Evolutionary conservation across 2,113 vertebrate species (phyloP).

Genomic region (Hypocryptadius cinnamomeus): DNA sequence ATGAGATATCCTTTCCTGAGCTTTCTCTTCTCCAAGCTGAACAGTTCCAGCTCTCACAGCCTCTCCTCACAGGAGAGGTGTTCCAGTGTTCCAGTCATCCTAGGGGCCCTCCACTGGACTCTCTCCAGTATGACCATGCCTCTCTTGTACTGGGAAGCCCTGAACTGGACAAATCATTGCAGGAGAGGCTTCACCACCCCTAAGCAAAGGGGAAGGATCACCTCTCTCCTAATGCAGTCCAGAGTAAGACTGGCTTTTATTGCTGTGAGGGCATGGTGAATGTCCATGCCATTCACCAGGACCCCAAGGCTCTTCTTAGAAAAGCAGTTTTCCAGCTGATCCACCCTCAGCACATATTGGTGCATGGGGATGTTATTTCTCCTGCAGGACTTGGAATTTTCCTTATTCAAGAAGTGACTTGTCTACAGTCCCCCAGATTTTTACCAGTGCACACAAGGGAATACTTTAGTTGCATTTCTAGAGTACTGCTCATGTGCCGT

Average conservation of each 20-base stretch:
- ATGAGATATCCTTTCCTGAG: neutral
- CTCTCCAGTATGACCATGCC: neutral
- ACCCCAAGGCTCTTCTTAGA: neutral
- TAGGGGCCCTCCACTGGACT: neutral
- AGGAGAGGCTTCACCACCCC: neutral
- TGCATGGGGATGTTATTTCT: neutral
- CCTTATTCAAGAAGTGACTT: neutral
- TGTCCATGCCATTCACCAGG: neutral
- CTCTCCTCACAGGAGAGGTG: neutral
- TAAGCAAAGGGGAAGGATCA: neutral
- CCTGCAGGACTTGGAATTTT: neutral
- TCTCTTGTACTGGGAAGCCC: neutral
- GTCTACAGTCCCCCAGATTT: neutral
- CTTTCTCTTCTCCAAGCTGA: neutral
- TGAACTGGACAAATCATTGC: neutral
- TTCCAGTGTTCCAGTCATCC: neutral
- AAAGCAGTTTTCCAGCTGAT: neutral
- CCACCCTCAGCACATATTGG: neutral
- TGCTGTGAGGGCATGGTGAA: neutral
- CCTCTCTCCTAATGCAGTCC: neutral
- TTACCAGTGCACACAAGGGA: neutral
- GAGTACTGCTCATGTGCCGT: neutral
- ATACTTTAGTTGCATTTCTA: neutral
- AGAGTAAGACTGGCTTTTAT: neutral
- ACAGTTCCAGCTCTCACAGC: neutral